A percentile compares a stretch with the other conserved stretches of the same genome.
These are phyloP conservation scores for Leptinotarsa undecemlineata DNA, from an alignment of 1,140 invertebrate species.

Conservation along the genomic window DNA sequence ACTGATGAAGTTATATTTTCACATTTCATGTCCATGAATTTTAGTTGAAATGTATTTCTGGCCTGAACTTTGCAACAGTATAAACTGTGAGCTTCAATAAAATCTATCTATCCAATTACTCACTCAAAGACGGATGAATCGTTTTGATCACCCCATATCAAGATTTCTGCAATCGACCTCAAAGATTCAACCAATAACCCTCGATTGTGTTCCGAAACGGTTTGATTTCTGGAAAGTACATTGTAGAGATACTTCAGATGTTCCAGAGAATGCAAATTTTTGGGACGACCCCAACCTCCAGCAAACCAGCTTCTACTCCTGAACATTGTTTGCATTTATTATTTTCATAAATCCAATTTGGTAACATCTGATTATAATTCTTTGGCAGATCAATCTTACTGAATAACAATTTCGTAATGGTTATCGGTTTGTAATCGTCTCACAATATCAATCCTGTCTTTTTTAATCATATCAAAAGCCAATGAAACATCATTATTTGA, in stretches of 20 bases:
- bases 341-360: not conserved
- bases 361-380: slow-evolving; percentile 1
- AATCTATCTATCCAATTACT: slow-evolving; percentile 51
- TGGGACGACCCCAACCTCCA: slow-evolving; percentile 85
- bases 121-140: slow-evolving; percentile 99
- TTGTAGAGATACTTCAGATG: slow-evolving; percentile 96
- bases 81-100: no score
- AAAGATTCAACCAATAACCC: slow-evolving; percentile 95
- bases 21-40: no score
- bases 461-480: not conserved
- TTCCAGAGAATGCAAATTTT: slow-evolving; percentile 94
- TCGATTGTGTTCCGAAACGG: slow-evolving; percentile 92
- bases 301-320: slow-evolving; percentile 86
- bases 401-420: not conserved
- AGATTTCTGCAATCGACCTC: slow-evolving; percentile 95
- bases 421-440: no score
- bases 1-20: no score
- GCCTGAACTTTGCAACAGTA: no score
- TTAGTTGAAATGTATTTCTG: no score
- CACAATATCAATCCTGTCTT: no score
- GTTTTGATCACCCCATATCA: slow-evolving; percentile 99
- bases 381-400: not conserved
- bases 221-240: slow-evolving; percentile 95
- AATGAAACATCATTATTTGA: not conserved
- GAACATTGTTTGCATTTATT: slow-evolving; percentile 65